Evolutionary conservation across 2,888 invertebrate species (phyloP).

Genomic region (Mythimna vitellina): DNA sequence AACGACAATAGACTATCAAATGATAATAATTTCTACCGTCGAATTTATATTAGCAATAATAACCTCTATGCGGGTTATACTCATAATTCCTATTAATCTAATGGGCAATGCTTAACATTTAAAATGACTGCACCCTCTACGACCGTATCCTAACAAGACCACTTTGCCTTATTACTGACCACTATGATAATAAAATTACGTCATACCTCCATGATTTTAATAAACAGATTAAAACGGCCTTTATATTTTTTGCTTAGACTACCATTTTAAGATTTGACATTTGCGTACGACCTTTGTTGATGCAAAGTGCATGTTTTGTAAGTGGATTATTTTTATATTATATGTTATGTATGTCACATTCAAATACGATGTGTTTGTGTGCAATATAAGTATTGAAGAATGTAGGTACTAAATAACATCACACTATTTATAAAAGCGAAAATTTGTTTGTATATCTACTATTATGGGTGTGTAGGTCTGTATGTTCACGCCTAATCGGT

Average conservation of each 20-base stretch:
- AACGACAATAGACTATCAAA: constrained; percentile 41
- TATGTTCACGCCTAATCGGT: too few species aligned
- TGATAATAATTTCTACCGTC: constrained; percentile 39
- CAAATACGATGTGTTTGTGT: neutral
- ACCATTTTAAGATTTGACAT: constrained; percentile 31
- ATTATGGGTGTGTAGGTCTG: too few species aligned
- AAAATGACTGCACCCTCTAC: constrained; percentile 72
- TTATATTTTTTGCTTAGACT: constrained; percentile 5
- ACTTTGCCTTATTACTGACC: constrained; percentile 72
- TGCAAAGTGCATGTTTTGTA: constrained; percentile 28
- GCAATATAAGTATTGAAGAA: too few species aligned
- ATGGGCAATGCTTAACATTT: constrained; percentile 72
- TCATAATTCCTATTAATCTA: constrained; percentile 73
- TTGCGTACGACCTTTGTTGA: constrained; percentile 35
- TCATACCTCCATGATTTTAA: constrained; percentile 54
- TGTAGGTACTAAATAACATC: too few species aligned
- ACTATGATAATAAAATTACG: constrained; percentile 69
- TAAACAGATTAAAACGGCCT: constrained; percentile 31
- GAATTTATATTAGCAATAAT: constrained; percentile 54
- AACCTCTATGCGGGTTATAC: constrained; percentile 71
- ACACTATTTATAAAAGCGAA: too few species aligned
- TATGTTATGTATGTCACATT: constrained; percentile 7
- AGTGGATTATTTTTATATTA: too few species aligned
- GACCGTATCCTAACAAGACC: constrained; percentile 70
- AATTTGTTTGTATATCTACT: too few species aligned